Evolutionary conservation across 2,888 invertebrate genomes (phyloP).

Genomic region (Smittia sp.): DNA sequence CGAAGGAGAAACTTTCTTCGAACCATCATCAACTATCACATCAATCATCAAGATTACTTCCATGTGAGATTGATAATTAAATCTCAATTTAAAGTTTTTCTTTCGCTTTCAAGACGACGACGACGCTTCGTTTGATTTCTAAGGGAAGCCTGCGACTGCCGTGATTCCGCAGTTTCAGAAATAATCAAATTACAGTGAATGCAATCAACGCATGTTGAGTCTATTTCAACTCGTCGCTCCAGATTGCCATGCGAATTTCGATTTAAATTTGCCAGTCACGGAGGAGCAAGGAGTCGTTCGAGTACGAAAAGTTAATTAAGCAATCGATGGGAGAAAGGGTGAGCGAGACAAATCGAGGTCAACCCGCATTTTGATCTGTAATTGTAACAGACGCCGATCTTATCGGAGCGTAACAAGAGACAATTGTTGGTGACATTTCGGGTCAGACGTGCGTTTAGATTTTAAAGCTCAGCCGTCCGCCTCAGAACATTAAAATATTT

Average conservation of each 20-base stretch:
- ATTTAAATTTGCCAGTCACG: slow-evolving; percentile 1
- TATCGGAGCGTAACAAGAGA: neutral
- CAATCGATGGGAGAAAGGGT: no score
- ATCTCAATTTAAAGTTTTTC: slow-evolving; percentile 37
- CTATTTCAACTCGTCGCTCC: neutral
- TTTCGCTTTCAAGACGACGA: neutral
- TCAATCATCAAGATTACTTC: slow-evolving; percentile 35
- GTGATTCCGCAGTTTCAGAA: no score
- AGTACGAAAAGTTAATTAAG: no score
- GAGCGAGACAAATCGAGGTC: neutral
- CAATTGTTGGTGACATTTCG: neutral
- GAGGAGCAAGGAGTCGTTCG: neutral
- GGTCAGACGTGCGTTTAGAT: neutral
- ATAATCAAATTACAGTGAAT: neutral
- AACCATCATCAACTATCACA: slow-evolving; percentile 21
- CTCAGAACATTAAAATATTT: slow-evolving; percentile 1
- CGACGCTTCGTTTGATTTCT: neutral
- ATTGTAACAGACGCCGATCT: neutral
- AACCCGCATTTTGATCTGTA: slow-evolving; percentile 1
- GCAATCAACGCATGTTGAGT: slow-evolving; percentile 15
- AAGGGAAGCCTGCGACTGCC: neutral
- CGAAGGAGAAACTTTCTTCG: neutral
- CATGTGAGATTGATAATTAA: slow-evolving; percentile 32
- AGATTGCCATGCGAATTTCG: neutral
- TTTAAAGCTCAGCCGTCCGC: neutral